These are phyloP conservation scores for Lucilia cuprina DNA, from an alignment of 1,140 invertebrate species.

Conservation along the genomic window DNA sequence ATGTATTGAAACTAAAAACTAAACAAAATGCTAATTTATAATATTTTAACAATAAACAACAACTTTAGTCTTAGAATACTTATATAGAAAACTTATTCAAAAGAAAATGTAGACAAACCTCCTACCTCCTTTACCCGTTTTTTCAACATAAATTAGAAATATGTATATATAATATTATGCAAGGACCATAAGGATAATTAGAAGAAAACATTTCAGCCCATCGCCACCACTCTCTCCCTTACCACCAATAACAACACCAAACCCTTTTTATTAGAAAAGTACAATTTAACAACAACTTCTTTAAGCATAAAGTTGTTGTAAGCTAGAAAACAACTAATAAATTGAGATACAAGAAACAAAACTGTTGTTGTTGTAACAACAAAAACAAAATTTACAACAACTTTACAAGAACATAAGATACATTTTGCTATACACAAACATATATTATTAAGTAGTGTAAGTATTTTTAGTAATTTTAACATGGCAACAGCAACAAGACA, in stretches of 20 bases:
- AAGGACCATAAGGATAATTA: constrained; percentile 37
- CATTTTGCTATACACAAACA: background rate
- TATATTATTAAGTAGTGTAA: background rate
- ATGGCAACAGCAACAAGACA: constrained; percentile 18
- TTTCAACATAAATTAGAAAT: background rate
- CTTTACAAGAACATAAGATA: background rate
- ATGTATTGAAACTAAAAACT: background rate
- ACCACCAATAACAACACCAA: background rate
- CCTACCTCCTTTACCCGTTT: background rate
- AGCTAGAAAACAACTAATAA: constrained; percentile 17
- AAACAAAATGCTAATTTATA: background rate
- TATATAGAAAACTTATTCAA: background rate
- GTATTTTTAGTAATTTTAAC: background rate
- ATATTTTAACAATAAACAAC: background rate
- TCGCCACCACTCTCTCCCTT: too few relatives aligned
- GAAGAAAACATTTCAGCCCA: constrained; percentile 27
- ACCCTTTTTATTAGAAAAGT: background rate
- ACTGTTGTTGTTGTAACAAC: too few relatives aligned
- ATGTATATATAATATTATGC: constrained; percentile 17
- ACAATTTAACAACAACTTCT: too few relatives aligned
- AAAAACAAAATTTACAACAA: background rate
- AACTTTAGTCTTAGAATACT: background rate
- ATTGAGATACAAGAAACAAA: background rate
- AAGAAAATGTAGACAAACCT: background rate
- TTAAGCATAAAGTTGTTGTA: background rate